phyloP scores from a whole-genome alignment of 2,888 invertebrate genomes.

The Caenorhabditis japonica region DNA sequence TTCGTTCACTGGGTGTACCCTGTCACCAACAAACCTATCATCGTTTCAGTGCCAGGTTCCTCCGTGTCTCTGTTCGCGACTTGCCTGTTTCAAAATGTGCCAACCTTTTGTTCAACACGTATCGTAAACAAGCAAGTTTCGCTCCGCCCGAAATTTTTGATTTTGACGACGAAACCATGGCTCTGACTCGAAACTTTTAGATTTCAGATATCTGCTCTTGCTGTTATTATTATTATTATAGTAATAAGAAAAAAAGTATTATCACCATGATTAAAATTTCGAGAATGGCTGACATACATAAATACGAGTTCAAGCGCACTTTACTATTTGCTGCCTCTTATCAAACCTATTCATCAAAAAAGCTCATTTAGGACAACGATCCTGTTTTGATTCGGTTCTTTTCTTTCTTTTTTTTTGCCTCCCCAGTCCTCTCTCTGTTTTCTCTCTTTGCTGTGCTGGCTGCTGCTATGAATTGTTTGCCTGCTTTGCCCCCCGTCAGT shows the following conservation, averaged over 20 bases:
- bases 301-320: too few relatives aligned
- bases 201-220: too few relatives aligned
- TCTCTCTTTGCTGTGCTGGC: too few relatives aligned
- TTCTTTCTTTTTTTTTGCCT: too few relatives aligned
- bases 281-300: too few relatives aligned
- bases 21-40: conserved; percentile 13
- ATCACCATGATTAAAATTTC: too few relatives aligned
- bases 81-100: conserved; percentile 49
- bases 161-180: too few relatives aligned
- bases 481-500: conserved; percentile 28
- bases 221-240: too few relatives aligned
- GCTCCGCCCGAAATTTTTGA: conserved; percentile 4
- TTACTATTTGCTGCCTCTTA: too few relatives aligned
- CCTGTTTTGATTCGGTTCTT: conserved; percentile 46
- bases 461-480: conserved; percentile 37
- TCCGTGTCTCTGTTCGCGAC: conserved; percentile 8
- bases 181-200: conserved; percentile 19
- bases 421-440: conserved; percentile 17
- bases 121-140: conserved; percentile 37
- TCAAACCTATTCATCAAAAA: conserved; percentile 30
- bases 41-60: conserved; percentile 41
- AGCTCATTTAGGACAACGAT: conserved; percentile 44
- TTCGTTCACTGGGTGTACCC: neutral
- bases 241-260: too few relatives aligned
- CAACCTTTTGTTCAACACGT: conserved; percentile 50